Conservation (phyloP, 2,797 vertebrate genomes). For the Chrosomus eos region DNA sequence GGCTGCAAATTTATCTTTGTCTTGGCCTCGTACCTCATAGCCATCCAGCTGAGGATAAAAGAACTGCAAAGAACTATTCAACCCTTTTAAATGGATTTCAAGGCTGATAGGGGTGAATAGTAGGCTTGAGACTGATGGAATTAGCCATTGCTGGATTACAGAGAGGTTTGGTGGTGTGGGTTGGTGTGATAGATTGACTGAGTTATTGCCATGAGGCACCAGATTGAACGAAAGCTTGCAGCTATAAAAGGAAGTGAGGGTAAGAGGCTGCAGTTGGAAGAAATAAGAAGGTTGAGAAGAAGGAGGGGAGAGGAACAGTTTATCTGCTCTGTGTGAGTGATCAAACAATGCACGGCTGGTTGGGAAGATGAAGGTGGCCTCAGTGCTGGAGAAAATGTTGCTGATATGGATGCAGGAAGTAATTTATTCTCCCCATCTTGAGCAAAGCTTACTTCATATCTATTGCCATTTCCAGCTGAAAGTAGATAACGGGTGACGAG, state of each 20-base stretch:
- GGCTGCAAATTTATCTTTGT: constrained; percentile 60
- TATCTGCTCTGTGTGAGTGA: constrained; percentile 8
- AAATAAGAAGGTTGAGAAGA: constrained; percentile 35
- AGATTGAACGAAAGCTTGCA: constrained; percentile 42
- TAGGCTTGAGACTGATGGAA: constrained; percentile 75
- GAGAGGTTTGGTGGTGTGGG: constrained; percentile 65
- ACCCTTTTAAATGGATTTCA: constrained; percentile 73
- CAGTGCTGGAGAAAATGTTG: constrained; percentile 15
- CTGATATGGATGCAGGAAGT: constrained; percentile 38
- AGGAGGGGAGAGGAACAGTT: background rate
- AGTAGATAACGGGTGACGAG: constrained; percentile 24
- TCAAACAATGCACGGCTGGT: constrained; percentile 33
- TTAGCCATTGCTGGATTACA: constrained; percentile 69
- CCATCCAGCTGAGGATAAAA: constrained; percentile 58
- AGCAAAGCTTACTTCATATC: constrained; percentile 37
- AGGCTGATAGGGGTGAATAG: constrained; percentile 63
- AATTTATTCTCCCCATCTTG: constrained; percentile 40
- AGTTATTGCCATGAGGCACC: constrained; percentile 61
- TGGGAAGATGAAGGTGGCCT: constrained; percentile 44
- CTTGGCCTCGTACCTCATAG: constrained; percentile 55
- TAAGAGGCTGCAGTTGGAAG: constrained; percentile 31
- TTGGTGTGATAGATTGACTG: constrained; percentile 70
- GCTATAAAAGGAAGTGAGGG: constrained; percentile 65
- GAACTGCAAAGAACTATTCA: constrained; percentile 34
- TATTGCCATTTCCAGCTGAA: constrained; percentile 16